A percentile compares a stretch with the other conserved stretches of the same genome.
These are phyloP conservation scores for Catagonus wagneri DNA, from an alignment of 2,113 vertebrate species.

Conservation along the genomic window DNA sequence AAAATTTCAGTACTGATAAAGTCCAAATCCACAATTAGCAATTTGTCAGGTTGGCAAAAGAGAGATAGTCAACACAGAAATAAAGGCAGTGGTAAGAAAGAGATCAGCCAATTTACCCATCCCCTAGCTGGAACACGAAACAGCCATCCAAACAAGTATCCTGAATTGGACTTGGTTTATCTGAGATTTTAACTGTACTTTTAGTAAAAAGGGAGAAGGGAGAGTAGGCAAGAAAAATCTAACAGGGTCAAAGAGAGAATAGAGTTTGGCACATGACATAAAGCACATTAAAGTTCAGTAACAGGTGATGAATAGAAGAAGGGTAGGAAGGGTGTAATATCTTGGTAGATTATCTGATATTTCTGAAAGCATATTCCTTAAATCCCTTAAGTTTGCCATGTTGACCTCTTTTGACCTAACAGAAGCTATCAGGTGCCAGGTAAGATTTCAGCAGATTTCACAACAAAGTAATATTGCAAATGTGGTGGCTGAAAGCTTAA, in stretches of 20 bases:
- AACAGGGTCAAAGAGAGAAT: constrained; percentile 1
- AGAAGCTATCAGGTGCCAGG: neutral
- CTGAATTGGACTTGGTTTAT: neutral
- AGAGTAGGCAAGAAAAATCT: neutral
- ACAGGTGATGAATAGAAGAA: neutral
- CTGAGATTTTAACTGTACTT: neutral
- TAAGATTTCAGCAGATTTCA: constrained; percentile 11
- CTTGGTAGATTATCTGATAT: neutral
- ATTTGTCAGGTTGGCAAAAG: neutral
- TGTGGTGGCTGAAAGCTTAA: neutral
- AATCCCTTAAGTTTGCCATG: neutral
- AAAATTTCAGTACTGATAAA: neutral
- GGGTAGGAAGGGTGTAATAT: neutral
- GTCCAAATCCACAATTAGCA: neutral
- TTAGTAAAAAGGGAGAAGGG: neutral
- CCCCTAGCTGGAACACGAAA: neutral
- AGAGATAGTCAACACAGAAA: neutral
- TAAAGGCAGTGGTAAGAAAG: neutral
- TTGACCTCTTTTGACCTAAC: neutral
- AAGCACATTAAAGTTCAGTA: neutral
- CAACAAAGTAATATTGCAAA: neutral
- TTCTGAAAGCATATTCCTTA: constrained; percentile 28
- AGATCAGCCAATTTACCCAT: neutral
- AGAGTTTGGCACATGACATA: neutral
- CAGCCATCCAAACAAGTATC: neutral